Base-by-base conservation (phyloP, 2,888 invertebrate genomes). In the Steinernema carpocapsae region DNA sequence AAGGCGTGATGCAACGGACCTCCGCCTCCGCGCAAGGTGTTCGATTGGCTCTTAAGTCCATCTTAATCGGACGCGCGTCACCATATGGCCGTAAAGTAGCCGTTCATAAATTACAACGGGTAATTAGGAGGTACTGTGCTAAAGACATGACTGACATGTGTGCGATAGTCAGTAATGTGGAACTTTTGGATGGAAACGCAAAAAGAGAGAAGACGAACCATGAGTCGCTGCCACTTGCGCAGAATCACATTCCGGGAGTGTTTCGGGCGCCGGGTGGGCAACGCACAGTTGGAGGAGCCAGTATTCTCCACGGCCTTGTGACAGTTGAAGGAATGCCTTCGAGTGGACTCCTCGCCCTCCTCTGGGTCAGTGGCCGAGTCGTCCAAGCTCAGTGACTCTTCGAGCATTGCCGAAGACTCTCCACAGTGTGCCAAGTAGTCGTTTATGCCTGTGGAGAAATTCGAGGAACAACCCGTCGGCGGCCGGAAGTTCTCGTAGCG, bases 401-500 rank as follows among this genome's bases (percentile, higher is more conserved):
- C 64, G 4, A 29, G 14, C 32, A 32, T 12, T 7, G 64, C 64
- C 6, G 64, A 32, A 2, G 64, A 64, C 37, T 64, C 64, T 29
- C 32, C 64, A 32, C 64, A 64, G 37, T 64, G 64, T 4, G 32
- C 37, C 64, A 64, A 17, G 32, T 64, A 64, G 32, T 64, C 32
- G 64, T 19, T 32, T 17, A 64, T 6, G 29, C 64, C 64, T 1
- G 32, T 10, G 32, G 64, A 64, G 32, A 64, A 64, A 32, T 64
- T 64, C 1, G 32, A 17, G 32, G 64, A 64, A 26, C 64, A 64
- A 14, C 17, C 7, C 17, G 37, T 26, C 29, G 64, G 64, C 17
- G 64, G 64, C 32, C 64, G 64, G 37, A 64, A 64, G 37, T 64
- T 64, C 37, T 64, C 64, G 64, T 64, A 64, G n/a, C 64, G 64